Evolutionary conservation across 2,888 invertebrate genomes (phyloP).

Genomic region (Drosophila subsilvestris): DNA sequence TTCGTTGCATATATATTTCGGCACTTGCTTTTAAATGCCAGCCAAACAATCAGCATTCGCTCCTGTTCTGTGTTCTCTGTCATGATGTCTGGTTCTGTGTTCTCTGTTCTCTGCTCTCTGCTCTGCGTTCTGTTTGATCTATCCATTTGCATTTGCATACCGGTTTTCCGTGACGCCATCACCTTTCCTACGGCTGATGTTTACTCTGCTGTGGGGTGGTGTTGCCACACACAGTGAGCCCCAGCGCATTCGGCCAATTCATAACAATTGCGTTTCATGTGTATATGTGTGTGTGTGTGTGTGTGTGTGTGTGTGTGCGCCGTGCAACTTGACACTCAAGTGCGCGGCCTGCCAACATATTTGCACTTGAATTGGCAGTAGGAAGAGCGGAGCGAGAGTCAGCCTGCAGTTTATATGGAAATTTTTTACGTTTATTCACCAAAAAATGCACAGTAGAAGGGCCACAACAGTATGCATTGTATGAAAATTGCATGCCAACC

Average conservation of each 20-base stretch:
- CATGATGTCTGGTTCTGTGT: slow-evolving; percentile 5
- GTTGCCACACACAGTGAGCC: too few relatives aligned
- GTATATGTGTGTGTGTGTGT: background rate
- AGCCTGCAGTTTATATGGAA: slow-evolving; percentile 66
- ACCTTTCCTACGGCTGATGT: slow-evolving; percentile 13
- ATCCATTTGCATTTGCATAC: slow-evolving; percentile 51
- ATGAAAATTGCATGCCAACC: slow-evolving; percentile 55
- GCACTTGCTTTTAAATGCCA: slow-evolving; percentile 60
- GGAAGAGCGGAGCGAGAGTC: background rate
- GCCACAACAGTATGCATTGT: slow-evolving; percentile 37
- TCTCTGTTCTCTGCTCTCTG: slow-evolving; percentile 9
- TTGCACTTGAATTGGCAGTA: slow-evolving; percentile 73
- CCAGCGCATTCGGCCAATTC: slow-evolving; percentile 55
- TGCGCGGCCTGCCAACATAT: slow-evolving; percentile 72
- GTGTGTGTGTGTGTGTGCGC: slow-evolving; percentile 34
- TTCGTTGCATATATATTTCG: slow-evolving; percentile 38
- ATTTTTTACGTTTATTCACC: slow-evolving; percentile 56
- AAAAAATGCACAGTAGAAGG: slow-evolving; percentile 9
- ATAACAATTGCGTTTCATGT: slow-evolving; percentile 73
- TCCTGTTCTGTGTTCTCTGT: slow-evolving; percentile 12
- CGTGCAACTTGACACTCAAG: slow-evolving; percentile 73
- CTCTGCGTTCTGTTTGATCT: slow-evolving; percentile 45
- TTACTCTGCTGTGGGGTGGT: slow-evolving; percentile 34
- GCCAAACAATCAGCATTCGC: slow-evolving; percentile 62
- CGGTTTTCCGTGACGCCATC: slow-evolving; percentile 11